Evolutionary conservation across 2,113 vertebrate genomes (phyloP).

Genomic region (Loxodonta africana): DNA sequence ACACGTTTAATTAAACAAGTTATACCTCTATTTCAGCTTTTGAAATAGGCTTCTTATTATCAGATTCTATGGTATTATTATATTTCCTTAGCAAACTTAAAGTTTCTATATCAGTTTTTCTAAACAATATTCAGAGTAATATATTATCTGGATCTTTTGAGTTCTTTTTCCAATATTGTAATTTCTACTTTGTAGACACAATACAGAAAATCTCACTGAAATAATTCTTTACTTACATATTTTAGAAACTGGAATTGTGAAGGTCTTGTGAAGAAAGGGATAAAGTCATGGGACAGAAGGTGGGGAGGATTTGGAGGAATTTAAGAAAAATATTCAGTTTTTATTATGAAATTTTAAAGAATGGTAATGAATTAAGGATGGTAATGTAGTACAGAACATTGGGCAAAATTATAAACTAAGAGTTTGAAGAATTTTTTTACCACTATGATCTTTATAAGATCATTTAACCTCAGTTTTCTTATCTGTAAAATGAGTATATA

Average conservation of each 20-base stretch:
- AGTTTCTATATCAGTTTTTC: slow-evolving; percentile 50
- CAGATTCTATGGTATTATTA: not conserved
- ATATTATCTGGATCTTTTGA: not conserved
- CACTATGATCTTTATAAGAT: not conserved
- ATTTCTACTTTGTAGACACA: slow-evolving; percentile 3
- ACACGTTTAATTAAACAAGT: not conserved
- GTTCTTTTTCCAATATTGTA: not conserved
- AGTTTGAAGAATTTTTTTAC: not conserved
- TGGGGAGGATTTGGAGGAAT: not conserved
- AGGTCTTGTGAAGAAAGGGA: slow-evolving; percentile 19
- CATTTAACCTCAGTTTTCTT: slow-evolving; percentile 31
- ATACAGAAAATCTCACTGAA: not conserved
- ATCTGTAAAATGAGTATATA: not conserved
- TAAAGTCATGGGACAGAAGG: not conserved
- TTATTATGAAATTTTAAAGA: slow-evolving; percentile 14
- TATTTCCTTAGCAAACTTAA: slow-evolving; percentile 25
- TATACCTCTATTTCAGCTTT: slow-evolving; percentile 18
- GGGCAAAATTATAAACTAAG: not conserved
- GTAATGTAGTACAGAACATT: not conserved
- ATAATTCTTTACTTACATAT: not conserved
- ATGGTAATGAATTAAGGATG: slow-evolving; percentile 14
- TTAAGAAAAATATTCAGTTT: not conserved
- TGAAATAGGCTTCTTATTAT: not conserved
- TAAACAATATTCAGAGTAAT: slow-evolving; percentile 25
- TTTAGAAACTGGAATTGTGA: slow-evolving; percentile 26